Base-by-base conservation (phyloP, 2,113 vertebrate species). In the Riparia riparia region DNA sequence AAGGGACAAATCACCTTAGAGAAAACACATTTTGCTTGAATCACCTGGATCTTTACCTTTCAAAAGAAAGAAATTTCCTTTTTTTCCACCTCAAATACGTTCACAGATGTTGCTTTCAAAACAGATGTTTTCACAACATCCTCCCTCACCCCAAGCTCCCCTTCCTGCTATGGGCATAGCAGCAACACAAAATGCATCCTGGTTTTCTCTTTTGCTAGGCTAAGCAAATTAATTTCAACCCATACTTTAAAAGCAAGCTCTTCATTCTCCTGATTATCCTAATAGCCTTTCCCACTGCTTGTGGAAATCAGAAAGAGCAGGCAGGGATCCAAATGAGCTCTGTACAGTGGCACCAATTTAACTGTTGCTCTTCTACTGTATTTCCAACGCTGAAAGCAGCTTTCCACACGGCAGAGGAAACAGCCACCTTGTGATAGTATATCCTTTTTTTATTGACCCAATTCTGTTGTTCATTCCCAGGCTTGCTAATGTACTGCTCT, bases 211-310 rank as follows among this genome's bases (percentile, higher is more conserved):
- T 94, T 92, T 78, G 77, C 94, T 72, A 18, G 41, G 57, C 51
- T 94, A 86, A 74, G 89, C 69, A 71, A 97, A 95, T 95, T 88
- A 86, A 89, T 90, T 89, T 92, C 82, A 77, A 89, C 84, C 68
- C 71, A 25, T 68, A 37, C 65, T 95, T 91, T 64, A 45, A 92
- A 83, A 92, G 69, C 65, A 68, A 91, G 76, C 80, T 86, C 83
- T 84, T 91, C 49, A 41, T 91, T 95, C 80, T 69, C 65, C 56
- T 92, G 81, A 95, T 97, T 94, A 92, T 41, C 86, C 89, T 95
- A 91, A 94, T 14, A 91, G 86, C 64, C 77, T 37, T 91, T 91
- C 64, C 89, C 73, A 53, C 83, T 71, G 71, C 90, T 81, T 73
- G 41, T 71, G 63, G 82, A 83, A 81, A 83, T 32, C 82, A 83